phyloP scores from a whole-genome alignment of 2,113 vertebrate species.

The Psephotus haematonotus region DNA sequence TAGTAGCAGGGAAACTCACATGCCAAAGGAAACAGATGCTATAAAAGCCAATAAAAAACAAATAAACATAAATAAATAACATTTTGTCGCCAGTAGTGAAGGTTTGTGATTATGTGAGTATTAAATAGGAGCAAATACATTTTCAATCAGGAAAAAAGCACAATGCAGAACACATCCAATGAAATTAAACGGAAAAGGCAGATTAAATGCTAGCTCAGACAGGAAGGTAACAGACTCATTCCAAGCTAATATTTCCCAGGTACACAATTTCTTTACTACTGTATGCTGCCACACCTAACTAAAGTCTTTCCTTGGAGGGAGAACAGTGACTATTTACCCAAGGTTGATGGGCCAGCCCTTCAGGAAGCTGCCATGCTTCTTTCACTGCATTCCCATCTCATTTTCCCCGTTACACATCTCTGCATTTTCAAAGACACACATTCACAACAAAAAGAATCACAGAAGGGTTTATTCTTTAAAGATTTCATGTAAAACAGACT shows the following conservation, averaged over 20 bases:
- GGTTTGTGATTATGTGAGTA: conserved; percentile 33
- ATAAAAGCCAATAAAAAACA: conserved; percentile 59
- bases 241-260: neutral
- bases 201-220: neutral
- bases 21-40: conserved; percentile 69
- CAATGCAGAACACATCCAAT: neutral
- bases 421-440: neutral
- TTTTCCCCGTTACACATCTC: neutral
- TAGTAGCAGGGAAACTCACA: conserved; percentile 15
- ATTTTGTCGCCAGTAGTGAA: conserved; percentile 65
- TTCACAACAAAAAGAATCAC: neutral
- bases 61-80: conserved; percentile 71
- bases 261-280: fast-evolving
- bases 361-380: neutral
- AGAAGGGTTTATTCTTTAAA: conserved; percentile 40
- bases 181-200: neutral
- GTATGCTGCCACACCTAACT: neutral
- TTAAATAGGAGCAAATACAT: conserved; percentile 1
- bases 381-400: neutral
- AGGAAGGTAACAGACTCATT: neutral
- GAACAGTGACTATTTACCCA: neutral
- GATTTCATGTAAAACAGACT: conserved; percentile 35
- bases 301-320: neutral
- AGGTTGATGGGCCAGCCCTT: neutral
- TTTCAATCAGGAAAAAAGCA: conserved; percentile 1